Evolutionary conservation across 2,888 invertebrate species (phyloP), one percentile per base, ranked within the genome.

Genomic region (Limnephilus rhombicus): DNA sequence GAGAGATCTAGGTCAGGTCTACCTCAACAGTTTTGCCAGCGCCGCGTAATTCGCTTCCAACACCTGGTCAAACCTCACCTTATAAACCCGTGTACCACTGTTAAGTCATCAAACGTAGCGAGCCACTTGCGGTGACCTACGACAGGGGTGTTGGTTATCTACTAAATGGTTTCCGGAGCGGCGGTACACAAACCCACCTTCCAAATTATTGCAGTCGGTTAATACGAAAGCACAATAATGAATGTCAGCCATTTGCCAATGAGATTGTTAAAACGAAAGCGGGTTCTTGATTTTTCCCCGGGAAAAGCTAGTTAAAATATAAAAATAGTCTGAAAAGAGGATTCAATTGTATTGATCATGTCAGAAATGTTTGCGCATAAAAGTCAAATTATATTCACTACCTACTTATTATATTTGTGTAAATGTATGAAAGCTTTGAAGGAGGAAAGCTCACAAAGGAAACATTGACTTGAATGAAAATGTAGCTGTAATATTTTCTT

Each of bases 361-460:
- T 68, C 68, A n/a, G 68, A 68, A 68, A 68, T 68, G n/a, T 68
- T 68, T 68, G 68, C 68, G 68, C 68, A 68, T 68, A 24, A 24
- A 68, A 68, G 68, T 68, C 5, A n/a, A 68, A n/a, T 68, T n/a
- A 68, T 68, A 24, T 68, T 18, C 7, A 24, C n/a, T 24, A 18
- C 18, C 1, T 68, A 24, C 9, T 68, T 24, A 68, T 68, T 9
- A 7, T 68, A n/a, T 68, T 68, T 68, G 24, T 24, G 68, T n/a
- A 68, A 68, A 68, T 68, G 68, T 24, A 68, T 9, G 68, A 24
- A n/a, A 29, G 53, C 49, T 45, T 45, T 86, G 86, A 29, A 45
- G n/a, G 86, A 86, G 49, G 45, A 29, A 86, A 45, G n/a, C 45
- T 49, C 49, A 86, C 86, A 86, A 86, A 86, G 53, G 45, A 45